Evolutionary conservation across 2,113 vertebrate genomes (phyloP).

Genomic region (Lycaon pictus): DNA sequence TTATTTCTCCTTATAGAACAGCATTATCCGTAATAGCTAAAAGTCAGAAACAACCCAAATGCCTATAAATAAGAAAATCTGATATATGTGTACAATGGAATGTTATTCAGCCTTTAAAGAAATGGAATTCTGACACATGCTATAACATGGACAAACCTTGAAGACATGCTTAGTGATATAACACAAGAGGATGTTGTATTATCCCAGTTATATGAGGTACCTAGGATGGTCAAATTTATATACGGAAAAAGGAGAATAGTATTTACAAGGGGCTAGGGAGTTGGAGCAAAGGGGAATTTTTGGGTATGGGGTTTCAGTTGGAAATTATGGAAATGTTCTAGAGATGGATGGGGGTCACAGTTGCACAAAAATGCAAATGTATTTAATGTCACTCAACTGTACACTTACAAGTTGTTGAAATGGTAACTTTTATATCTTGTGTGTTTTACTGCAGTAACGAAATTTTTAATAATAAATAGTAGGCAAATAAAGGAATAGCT

Average conservation of each 20-base stretch:
- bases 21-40: neutral
- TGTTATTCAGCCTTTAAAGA: neutral
- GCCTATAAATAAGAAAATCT: neutral
- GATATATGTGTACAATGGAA: neutral
- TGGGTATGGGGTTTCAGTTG: neutral
- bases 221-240: neutral
- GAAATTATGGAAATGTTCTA: neutral
- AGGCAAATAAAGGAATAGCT: neutral
- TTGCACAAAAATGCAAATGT: neutral
- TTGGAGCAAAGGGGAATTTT: neutral
- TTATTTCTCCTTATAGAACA: neutral
- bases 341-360: neutral
- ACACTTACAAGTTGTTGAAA: neutral
- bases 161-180: neutral
- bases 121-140: neutral
- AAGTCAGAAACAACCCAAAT: neutral
- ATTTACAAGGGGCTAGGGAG: fast-evolving
- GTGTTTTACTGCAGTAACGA: neutral
- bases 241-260: neutral
- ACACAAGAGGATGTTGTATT: neutral
- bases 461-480: neutral
- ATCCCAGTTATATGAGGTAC: neutral
- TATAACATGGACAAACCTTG: neutral
- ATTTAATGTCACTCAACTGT: neutral
- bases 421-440: neutral